Evolutionary conservation across 2,797 vertebrate species (phyloP).

Genomic region (Takifugu rubripes): DNA sequence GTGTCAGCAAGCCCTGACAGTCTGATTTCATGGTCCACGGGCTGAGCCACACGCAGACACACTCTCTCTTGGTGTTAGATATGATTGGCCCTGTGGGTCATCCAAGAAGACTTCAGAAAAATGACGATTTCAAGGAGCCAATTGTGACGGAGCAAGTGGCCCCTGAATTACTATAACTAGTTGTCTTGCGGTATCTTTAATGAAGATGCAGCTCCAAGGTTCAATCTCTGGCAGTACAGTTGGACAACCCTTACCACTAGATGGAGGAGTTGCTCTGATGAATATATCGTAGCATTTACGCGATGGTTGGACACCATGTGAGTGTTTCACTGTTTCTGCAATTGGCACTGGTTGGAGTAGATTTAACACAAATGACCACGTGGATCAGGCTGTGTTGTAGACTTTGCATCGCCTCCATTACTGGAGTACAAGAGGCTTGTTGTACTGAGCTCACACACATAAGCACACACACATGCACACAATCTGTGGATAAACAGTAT

Average conservation of each 20-base stretch:
- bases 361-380: background rate
- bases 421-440: no score
- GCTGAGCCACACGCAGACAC: constrained; percentile 35
- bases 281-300: background rate
- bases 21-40: constrained; percentile 69
- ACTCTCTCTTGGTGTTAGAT: constrained; percentile 29
- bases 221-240: no score
- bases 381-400: no score
- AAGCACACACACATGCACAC: no score
- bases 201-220: no score
- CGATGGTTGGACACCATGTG: background rate
- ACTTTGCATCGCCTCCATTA: no score
- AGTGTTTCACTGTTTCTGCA: background rate
- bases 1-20: constrained; percentile 61
- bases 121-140: constrained; percentile 30
- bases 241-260: background rate
- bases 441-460: no score
- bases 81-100: constrained; percentile 44
- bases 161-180: constrained; percentile 11
- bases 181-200: no score
- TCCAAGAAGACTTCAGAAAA: constrained; percentile 39
- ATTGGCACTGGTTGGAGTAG: no score
- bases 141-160: constrained; percentile 36
- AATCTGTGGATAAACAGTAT: no score
- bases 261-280: background rate